Evolutionary conservation across 2,113 vertebrate species (phyloP).

Genomic region (Engystomops pustulosus): DNA sequence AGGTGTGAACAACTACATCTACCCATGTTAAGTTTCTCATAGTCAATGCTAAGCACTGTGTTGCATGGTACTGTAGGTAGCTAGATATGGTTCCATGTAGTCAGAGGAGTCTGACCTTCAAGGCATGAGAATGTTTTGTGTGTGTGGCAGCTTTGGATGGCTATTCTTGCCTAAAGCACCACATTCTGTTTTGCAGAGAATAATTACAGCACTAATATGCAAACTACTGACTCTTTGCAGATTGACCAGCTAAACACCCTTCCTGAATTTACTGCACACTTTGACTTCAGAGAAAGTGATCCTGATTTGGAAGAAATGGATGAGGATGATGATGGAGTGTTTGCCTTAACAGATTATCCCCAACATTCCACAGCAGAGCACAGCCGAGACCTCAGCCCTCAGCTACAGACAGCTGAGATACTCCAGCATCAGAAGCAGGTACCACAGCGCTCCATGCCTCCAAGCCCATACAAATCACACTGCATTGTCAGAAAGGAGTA

Average conservation of each 20-base stretch:
- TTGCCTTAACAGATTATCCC: slow-evolving; percentile 70
- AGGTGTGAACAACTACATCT: too few species aligned
- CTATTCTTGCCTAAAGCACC: neutral
- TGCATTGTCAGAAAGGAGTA: too few species aligned
- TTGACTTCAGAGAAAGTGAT: slow-evolving; percentile 71
- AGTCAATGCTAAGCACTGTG: too few species aligned
- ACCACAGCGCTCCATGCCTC: slow-evolving; percentile 39
- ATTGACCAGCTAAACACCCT: slow-evolving; percentile 79
- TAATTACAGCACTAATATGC: neutral
- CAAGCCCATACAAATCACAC: too few species aligned
- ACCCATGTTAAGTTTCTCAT: too few species aligned
- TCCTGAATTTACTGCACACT: slow-evolving; percentile 74
- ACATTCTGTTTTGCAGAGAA: neutral
- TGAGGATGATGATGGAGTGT: slow-evolving; percentile 66
- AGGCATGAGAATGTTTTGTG: too few species aligned
- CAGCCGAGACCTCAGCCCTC: slow-evolving; percentile 66
- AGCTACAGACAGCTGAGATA: slow-evolving; percentile 78
- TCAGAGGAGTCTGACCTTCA: too few species aligned
- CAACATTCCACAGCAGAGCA: slow-evolving; percentile 60
- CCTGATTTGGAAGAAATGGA: slow-evolving; percentile 62
- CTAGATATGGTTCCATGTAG: too few species aligned
- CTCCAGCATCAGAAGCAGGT: slow-evolving; percentile 89
- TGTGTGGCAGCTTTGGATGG: neutral
- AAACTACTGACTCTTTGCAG: slow-evolving; percentile 68
- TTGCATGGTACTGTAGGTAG: too few species aligned